These are phyloP conservation scores for Castor canadensis DNA, from an alignment of 2,113 vertebrate species.

Conservation along the genomic window DNA sequence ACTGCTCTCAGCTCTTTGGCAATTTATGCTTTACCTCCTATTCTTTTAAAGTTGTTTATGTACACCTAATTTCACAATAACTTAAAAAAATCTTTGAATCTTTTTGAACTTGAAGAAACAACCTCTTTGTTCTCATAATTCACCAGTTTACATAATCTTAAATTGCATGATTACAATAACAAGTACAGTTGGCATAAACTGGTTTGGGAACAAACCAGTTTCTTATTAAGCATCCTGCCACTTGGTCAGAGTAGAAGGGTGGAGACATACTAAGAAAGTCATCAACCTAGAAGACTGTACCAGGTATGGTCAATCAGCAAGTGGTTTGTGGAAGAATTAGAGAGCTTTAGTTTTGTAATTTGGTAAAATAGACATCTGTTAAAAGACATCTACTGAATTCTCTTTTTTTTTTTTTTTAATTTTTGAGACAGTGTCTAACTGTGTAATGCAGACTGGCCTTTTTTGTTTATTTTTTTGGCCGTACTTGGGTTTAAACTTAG, in stretches of 20 bases:
- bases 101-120: conserved; percentile 43
- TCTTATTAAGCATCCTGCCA: conserved; percentile 14
- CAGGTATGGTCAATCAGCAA: not conserved
- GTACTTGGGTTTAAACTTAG: too few relatives aligned
- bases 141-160: conserved; percentile 60
- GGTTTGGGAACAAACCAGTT: conserved; percentile 51
- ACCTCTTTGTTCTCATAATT: conserved; percentile 27
- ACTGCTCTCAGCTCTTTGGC: not conserved
- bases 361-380: not conserved
- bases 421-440: too few relatives aligned
- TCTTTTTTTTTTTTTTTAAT: too few relatives aligned
- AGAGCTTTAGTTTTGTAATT: not conserved
- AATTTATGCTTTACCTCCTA: not conserved
- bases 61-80: conserved; percentile 8
- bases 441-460: too few relatives aligned
- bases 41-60: conserved; percentile 7
- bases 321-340: not conserved
- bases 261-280: not conserved
- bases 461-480: too few relatives aligned
- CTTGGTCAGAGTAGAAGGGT: conserved; percentile 13
- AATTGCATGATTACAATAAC: conserved; percentile 58
- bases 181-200: conserved; percentile 35
- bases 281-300: not conserved
- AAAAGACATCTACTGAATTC: not conserved
- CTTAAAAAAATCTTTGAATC: conserved; percentile 20